Percentiles rank a stretch among this genome's conserved stretches.
phyloP scores from a whole-genome alignment of 1,140 invertebrate species.

The Drosophila nasuta region DNA sequence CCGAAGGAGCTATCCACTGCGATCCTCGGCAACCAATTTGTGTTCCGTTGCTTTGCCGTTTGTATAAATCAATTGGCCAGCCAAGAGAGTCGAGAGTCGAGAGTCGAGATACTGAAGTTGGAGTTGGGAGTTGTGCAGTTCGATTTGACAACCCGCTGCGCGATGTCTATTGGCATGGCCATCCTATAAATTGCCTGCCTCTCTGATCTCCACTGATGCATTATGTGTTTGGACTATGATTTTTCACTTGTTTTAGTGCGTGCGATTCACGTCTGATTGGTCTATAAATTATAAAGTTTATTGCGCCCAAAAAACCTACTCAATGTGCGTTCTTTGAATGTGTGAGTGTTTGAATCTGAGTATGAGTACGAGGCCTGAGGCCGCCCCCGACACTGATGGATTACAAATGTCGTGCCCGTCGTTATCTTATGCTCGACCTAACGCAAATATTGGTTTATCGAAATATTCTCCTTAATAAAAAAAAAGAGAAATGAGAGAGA shows the following conservation, averaged over 20 bases:
- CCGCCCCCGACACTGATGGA: constrained; percentile 77
- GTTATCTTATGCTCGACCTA: constrained; percentile 25
- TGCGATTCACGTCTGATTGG: constrained; percentile 73
- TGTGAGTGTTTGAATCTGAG: constrained; percentile 1
- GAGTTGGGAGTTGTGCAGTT: neutral
- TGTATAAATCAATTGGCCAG: constrained; percentile 82
- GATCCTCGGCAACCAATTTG: constrained; percentile 76
- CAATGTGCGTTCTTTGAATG: neutral
- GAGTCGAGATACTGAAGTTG: constrained; percentile 9
- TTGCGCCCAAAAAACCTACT: constrained; percentile 45
- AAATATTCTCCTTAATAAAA: constrained; percentile 40
- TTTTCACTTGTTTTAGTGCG: constrained; percentile 80
- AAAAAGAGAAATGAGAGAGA: neutral
- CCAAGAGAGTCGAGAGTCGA: constrained; percentile 9
- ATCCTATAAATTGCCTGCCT: constrained; percentile 76
- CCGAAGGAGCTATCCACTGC: constrained; percentile 33
- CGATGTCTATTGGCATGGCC: constrained; percentile 73
- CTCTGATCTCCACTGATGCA: constrained; percentile 67
- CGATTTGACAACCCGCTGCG: constrained; percentile 75
- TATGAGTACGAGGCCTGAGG: neutral
- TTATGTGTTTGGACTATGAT: constrained; percentile 83
- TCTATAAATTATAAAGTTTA: constrained; percentile 79
- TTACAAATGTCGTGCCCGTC: constrained; percentile 53
- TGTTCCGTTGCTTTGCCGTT: constrained; percentile 82
- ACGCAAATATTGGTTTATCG: constrained; percentile 67